Evolutionary conservation across 2,888 invertebrate species (phyloP).

Genomic region (Lymantria dispar): DNA sequence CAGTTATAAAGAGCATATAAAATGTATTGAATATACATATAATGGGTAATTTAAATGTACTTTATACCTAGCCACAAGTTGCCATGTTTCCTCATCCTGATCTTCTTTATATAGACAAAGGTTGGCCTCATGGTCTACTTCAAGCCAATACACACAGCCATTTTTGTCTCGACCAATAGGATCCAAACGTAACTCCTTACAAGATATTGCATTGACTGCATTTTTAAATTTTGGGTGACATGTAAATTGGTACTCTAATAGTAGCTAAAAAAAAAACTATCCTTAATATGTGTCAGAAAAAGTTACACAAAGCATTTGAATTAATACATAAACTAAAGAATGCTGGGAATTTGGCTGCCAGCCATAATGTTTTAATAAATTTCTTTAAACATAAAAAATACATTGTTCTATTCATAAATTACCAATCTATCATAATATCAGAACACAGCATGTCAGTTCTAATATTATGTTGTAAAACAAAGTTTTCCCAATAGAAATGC

Average conservation of each 20-base stretch:
- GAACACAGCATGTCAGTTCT: no score
- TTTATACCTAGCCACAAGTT: conserved; percentile 90
- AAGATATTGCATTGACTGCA: conserved; percentile 89
- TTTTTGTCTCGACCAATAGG: conserved; percentile 96
- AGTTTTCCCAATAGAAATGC: not conserved
- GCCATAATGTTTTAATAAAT: conserved; percentile 24
- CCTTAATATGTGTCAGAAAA: conserved; percentile 19
- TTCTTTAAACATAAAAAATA: conserved; percentile 3
- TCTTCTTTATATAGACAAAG: conserved; percentile 97
- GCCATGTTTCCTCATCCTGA: conserved; percentile 97
- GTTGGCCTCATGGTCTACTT: conserved; percentile 93
- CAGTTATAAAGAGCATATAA: no score
- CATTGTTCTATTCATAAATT: not conserved
- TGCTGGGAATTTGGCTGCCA: conserved; percentile 17
- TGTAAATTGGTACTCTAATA: conserved; percentile 97
- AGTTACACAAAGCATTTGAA: not conserved
- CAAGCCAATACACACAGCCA: conserved; percentile 97
- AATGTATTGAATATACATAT: not conserved
- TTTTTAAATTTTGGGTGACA: conserved; percentile 96
- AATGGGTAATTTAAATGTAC: not conserved
- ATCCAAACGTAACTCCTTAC: conserved; percentile 90
- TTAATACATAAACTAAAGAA: not conserved
- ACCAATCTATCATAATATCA: no score
- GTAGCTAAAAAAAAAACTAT: conserved; percentile 82
- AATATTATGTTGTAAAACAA: not conserved